Percentiles rank a stretch among this genome's conserved stretches.
phyloP scores from a whole-genome alignment of 2,888 invertebrate species.

The Drosophila atripex region DNA sequence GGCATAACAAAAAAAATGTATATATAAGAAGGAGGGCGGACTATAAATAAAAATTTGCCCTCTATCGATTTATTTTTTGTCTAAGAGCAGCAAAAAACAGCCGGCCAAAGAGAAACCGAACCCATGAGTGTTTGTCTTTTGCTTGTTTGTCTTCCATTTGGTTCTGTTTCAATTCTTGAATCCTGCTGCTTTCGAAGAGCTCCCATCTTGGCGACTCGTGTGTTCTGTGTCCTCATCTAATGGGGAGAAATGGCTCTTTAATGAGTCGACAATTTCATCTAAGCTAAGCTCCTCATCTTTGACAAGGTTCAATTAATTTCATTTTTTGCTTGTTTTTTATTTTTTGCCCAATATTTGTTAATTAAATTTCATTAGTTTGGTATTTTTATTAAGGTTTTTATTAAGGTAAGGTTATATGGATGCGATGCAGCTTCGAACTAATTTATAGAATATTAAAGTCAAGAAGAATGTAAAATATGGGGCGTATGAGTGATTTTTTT shows the following conservation, averaged over 20 bases:
- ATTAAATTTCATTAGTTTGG: constrained; percentile 24
- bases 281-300: constrained; percentile 30
- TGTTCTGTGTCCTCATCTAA: constrained; percentile 43
- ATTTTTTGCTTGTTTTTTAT: constrained; percentile 33
- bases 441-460: no score
- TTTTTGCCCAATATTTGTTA: constrained; percentile 22
- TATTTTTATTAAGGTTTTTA: not conserved
- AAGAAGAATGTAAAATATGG: not conserved
- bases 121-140: constrained; percentile 51
- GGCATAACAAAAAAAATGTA: constrained; percentile 6
- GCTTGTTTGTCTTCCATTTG: constrained; percentile 42
- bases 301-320: constrained; percentile 38
- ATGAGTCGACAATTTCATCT: constrained; percentile 73
- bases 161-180: constrained; percentile 36
- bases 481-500: not conserved
- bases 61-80: constrained; percentile 64
- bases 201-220: constrained; percentile 15
- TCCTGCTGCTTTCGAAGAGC: constrained; percentile 12
- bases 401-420: no score
- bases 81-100: constrained; percentile 32
- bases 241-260: constrained; percentile 76
- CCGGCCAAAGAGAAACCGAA: constrained; percentile 23
- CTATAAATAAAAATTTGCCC: constrained; percentile 76
- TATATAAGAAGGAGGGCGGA: constrained; percentile 27
- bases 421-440: no score